Evolutionary conservation across 2,797 vertebrate genomes (phyloP), one percentile per base, ranked within the genome.

Genomic region (Rhinophrynus dorsalis): DNA sequence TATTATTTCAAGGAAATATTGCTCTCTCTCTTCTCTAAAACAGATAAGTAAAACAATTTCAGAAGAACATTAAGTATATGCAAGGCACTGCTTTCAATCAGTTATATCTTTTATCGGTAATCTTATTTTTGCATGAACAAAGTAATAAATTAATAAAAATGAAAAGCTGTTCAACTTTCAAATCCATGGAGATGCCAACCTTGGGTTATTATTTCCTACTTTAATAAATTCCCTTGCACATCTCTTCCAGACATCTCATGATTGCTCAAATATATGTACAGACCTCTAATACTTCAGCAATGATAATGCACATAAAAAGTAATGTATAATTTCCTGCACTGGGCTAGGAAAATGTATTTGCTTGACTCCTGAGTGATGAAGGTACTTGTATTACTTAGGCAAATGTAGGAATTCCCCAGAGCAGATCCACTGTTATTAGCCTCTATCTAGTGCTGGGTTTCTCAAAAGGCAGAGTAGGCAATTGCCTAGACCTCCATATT

Each of bases 171-270:
- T 54, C 47, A 20, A 40, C 55, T 33, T 44, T 26, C 45, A 67
- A 44, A 59, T 37, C 66, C 62, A 66, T 67, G 47, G 29, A 73
- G 47, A 73, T 66, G 55, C 37, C 45, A 54, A 37, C 35, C 10
- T 30, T 20, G 24, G 29, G 62, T 44, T 67, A 59, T 65, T 73
- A 59, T 50, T 63, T 56, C n/a, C 20, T 38, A 26, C 54, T 35
- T 51, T 66, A 58, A 66, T 59, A 66, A 66, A 73, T 59, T 60
- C 70, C 26, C 12, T 21, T 15, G 55, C 61, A 73, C 62, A 73
- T 66, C 62, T 73, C 70, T 54, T 21, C 55, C 55, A 73, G 70
- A 73, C 70, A 73, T 73, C 70, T 73, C 47, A 67, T 67, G 60
- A 73, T 47, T 26, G 47, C 70, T 73, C 54, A 54, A 54, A 73